Base-by-base conservation (phyloP, 2,113 vertebrate genomes). In the Calidris pugnax region DNA sequence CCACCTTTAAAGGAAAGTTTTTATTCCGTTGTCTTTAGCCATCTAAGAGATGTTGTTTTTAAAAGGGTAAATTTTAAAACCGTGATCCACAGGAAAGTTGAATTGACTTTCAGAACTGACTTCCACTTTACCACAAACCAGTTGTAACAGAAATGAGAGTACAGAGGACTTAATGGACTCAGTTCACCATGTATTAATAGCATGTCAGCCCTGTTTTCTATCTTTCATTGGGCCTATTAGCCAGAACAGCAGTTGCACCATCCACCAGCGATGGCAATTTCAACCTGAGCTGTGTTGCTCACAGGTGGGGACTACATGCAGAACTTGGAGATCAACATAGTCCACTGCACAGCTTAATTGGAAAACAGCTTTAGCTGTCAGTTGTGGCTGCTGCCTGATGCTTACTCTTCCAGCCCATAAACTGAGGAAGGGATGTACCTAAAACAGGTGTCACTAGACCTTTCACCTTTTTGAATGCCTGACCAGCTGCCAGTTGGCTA, bases 361-460 rank as follows among this genome's bases (percentile, higher is more conserved):
- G 35, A 85, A 85, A 86, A 75, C 1, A 4, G 23, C 14, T 95
- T 75, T 27, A 90, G 37, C 21, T 72, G 24, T 76, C 63, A 57
- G 22, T 4, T 69, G 23, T 71, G 32, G 20, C 30, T 85, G 67
- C 22, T 83, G 28, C 13, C 68, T 43, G 51, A 19, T 76, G 51
- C 33, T 78, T 79, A 48, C 0, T 2, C 32, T 74, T 94, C 80
- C 63, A 71, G 9, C 3, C 19, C 33, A 27, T 76, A 75, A 63
- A 55, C 33, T 66, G 87, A 85, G 78, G 48, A 97, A 96, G 96
- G 96, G 97, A 97, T 96, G 89, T 89, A 91, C 95, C 95, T 96
- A 91, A 96, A 74, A 80, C 97, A 98, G 97, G 96, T 98, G 98
- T 63, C 80, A 79, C 56, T n/a, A 10, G 95, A 97, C 97, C 97